These are phyloP conservation scores for Onychomys leucogaster DNA, from an alignment of 2,797 vertebrate genomes.

Conservation along the genomic window DNA sequence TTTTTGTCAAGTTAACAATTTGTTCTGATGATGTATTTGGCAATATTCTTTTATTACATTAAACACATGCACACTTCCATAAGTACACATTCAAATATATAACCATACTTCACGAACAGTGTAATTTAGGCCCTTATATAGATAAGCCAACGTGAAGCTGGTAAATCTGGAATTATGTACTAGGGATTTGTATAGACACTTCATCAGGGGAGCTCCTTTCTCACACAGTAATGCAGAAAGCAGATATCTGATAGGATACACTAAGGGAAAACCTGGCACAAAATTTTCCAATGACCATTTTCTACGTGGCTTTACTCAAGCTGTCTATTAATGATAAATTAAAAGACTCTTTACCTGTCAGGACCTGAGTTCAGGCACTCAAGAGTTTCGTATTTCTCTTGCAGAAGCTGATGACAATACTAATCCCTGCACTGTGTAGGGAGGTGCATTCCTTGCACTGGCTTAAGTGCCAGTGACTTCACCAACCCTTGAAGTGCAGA, in stretches of 20 bases:
- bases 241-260: constrained; percentile 21
- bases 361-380: constrained; percentile 75
- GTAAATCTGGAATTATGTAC: neutral
- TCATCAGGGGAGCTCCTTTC: neutral
- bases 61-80: neutral
- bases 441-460: constrained; percentile 77
- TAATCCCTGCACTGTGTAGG: constrained; percentile 74
- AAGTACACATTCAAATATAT: constrained; percentile 11
- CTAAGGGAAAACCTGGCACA: constrained; percentile 57
- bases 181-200: neutral
- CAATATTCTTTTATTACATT: constrained; percentile 42
- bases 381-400: constrained; percentile 70
- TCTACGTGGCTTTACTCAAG: constrained; percentile 46
- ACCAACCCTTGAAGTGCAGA: constrained; percentile 80
- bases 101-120: constrained; percentile 18
- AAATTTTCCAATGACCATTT: constrained; percentile 58
- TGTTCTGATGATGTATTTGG: constrained; percentile 76
- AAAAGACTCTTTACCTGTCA: constrained; percentile 77
- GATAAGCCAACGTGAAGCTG: constrained; percentile 32
- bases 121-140: constrained; percentile 5
- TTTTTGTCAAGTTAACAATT: constrained; percentile 45
- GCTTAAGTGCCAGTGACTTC: constrained; percentile 79
- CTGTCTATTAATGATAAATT: constrained; percentile 68
- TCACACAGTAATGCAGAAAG: constrained; percentile 58
- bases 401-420: constrained; percentile 71